Percentiles rank a stretch among this genome's conserved stretches.
Evolutionary conservation across 2,797 vertebrate genomes (phyloP).

Genomic region (Sphenodon punctatus): DNA sequence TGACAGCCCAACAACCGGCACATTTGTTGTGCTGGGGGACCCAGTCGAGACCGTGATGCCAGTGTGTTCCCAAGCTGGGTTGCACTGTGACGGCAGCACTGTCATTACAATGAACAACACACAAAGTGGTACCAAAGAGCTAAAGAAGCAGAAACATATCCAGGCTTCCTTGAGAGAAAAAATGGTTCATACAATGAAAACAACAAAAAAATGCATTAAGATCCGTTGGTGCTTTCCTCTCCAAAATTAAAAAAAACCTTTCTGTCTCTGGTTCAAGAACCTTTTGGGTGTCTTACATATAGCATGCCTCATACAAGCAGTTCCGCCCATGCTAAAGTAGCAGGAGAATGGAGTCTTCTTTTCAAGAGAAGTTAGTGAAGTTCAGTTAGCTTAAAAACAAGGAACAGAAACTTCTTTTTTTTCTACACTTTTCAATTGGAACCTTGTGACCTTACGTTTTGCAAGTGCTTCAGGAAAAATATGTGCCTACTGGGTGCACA

Average conservation of each 20-base stretch:
- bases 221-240: neutral
- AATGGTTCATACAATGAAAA: neutral
- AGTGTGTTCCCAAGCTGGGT: too few relatives aligned
- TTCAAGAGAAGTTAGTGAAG: constrained; percentile 65
- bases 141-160: neutral
- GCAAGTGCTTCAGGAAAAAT: constrained; percentile 76
- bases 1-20: too few relatives aligned
- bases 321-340: neutral
- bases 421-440: constrained; percentile 69
- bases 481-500: constrained; percentile 19
- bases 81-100: too few relatives aligned
- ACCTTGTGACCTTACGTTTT: constrained; percentile 80
- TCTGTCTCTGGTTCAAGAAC: neutral
- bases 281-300: neutral
- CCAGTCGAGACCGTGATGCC: too few relatives aligned
- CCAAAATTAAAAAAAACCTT: fast-evolving
- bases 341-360: constrained; percentile 19
- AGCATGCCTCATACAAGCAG: neutral
- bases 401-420: constrained; percentile 80
- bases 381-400: constrained; percentile 70
- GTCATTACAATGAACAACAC: neutral
- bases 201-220: neutral
- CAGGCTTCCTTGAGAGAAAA: neutral
- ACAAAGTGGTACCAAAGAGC: neutral
- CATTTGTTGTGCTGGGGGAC: too few relatives aligned